Evolutionary conservation across 2,888 invertebrate species (phyloP), one percentile per base, ranked within the genome.

Genomic region (Koerneria pararmatus): DNA sequence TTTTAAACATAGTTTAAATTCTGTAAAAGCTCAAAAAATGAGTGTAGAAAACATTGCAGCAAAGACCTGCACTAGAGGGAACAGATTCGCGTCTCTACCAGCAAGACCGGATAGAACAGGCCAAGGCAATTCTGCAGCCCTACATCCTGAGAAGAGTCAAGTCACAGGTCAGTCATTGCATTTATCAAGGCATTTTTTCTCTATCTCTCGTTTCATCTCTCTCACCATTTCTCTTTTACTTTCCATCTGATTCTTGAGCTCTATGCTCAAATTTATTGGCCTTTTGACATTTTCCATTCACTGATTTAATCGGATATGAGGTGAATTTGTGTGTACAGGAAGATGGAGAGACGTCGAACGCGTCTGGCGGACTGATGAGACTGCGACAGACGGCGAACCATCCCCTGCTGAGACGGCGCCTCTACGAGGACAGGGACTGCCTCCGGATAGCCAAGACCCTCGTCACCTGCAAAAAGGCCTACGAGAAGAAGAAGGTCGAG

Each of bases 111-210:
- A 91, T 97, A 53, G 89, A 89, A 19, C 91, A 94, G 80, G 95
- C 95, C 0, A 95, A 95, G 83, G 88, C 90, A 60, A 95, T 97
- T 74, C 93, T 97, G 91, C 91, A 91, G 84, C 97, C 97, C 0
- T 97, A 97, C 84, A 89, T 95, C 2, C 86, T 97, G 54, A 87
- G 95, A 24, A 87, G 97, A 67, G 86, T 95, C 57, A 95, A 95
- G 85, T 85, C 88, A 51, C 71, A 76, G 64, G 72, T 72, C 35
- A 22, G 29, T n/a, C n/a, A n/a, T n/a, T n/a, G n/a, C n/a, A n/a
- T n/a, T n/a, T n/a, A n/a, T n/a, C n/a, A n/a, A n/a, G n/a, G n/a
- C n/a, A n/a, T n/a, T n/a, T n/a, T n/a, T n/a, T n/a, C n/a, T n/a
- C n/a, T n/a, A n/a, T n/a, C n/a, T n/a, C n/a, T n/a, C n/a, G n/a